Evolutionary conservation across 2,113 vertebrate genomes (phyloP), one percentile per base, ranked within the genome.

Genomic region (Scolopax mira): DNA sequence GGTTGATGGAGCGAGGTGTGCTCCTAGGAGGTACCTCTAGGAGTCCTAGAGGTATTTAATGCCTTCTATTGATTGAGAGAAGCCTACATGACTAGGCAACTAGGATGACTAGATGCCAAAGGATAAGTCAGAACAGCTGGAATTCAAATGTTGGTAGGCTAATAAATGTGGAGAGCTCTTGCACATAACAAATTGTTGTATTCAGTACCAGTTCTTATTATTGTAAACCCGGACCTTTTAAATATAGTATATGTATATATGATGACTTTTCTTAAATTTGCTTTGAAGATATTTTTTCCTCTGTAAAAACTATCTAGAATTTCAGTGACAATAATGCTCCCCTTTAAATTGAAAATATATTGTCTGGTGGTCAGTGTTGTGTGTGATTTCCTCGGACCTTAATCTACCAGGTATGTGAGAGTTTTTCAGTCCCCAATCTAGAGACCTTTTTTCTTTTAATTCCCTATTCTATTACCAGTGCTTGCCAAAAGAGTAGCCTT

Each of bases 321-420:
- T 74, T 46, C 39, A 41, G 5, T 75, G 25, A 39, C 48, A 37
- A 25, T 25, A 51, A 75, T 13, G 1, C 3, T 37, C 11, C 12
- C 11, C 1, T 71, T 78, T 35, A 55, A 54, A 35, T 4, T 41
- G 10, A 78, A 86, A 84, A 79, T n/a, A 2, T 14, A 12, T 18
- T 18, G 7, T 13, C 4, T 42, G 8, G 1, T n/a, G 5, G 18
- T 65, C 27, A 82, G 10, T 7, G 1, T 22, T 18, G 14, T 7
- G 2, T 54, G 4, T 27, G 7, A 52, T 33, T 67, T 93, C 4
- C 42, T 58, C 19, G 35, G 44, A 33, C 8, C 4, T 55, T 61
- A 62, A 48, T 31, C 12, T 6, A 24, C 3, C 28, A 10, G 14
- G 6, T 21, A 6, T 30, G 1, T 49, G 28, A 82, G 15, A 39